A percentile compares a stretch with the other conserved stretches of the same genome.
These are phyloP conservation scores for Thymallus thymallus DNA, from an alignment of 2,113 vertebrate genomes.

Conservation along the genomic window DNA sequence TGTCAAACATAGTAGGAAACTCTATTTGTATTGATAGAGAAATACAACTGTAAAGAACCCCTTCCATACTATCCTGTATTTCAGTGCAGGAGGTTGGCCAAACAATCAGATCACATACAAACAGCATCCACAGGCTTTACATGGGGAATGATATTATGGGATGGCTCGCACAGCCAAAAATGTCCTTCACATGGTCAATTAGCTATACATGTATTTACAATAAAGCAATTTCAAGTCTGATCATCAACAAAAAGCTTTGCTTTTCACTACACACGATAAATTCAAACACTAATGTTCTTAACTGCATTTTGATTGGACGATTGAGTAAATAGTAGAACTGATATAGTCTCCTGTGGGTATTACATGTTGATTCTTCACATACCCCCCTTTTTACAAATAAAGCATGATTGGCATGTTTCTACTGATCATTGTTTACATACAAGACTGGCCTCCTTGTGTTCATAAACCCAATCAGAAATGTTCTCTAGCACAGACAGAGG, in stretches of 20 bases:
- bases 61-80: too few species aligned
- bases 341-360: too few species aligned
- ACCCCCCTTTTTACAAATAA: too few species aligned
- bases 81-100: conserved; percentile 25
- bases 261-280: neutral
- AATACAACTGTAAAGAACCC: too few species aligned
- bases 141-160: neutral
- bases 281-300: neutral
- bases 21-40: too few species aligned
- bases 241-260: neutral
- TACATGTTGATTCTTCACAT: too few species aligned
- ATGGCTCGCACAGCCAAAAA: neutral
- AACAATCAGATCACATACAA: neutral
- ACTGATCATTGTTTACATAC: neutral
- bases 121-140: too few species aligned
- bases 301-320: neutral
- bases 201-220: neutral
- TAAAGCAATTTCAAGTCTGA: neutral
- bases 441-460: neutral
- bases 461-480: neutral
- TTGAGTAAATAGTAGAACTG: too few species aligned
- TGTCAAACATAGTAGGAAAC: too few species aligned
- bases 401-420: too few species aligned
- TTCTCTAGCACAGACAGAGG: neutral
- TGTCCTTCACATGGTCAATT: neutral